These are phyloP conservation scores for Pagrus major DNA, from an alignment of 2,113 vertebrate genomes.

Conservation along the genomic window DNA sequence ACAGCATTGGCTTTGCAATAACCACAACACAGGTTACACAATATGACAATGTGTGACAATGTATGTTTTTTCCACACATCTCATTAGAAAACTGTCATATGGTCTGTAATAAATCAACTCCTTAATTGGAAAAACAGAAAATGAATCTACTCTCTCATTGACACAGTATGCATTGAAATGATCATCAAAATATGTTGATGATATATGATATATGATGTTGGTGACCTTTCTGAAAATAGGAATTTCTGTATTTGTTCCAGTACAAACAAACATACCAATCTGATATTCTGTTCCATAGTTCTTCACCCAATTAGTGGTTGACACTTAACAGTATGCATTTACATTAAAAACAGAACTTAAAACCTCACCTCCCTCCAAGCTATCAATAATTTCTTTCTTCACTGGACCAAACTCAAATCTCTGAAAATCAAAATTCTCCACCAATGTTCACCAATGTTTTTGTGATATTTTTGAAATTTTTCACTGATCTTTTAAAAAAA, in stretches of 20 bases:
- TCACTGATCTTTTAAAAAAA: background rate
- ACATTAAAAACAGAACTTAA: too few species aligned
- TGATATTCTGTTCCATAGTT: slow-evolving; percentile 23
- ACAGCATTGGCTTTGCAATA: too few species aligned
- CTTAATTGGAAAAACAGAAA: too few species aligned
- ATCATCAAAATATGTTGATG: slow-evolving; percentile 26
- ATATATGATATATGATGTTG: slow-evolving; percentile 2
- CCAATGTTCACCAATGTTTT: slow-evolving; percentile 14
- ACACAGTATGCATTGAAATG: slow-evolving; percentile 7
- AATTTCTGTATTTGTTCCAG: slow-evolving; percentile 15
- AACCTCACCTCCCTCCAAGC: too few species aligned
- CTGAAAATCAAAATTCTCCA: slow-evolving; percentile 42
- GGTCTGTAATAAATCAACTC: too few species aligned
- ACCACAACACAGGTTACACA: too few species aligned
- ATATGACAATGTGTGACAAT: too few species aligned
- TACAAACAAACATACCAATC: slow-evolving; percentile 28
- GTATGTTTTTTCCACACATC: too few species aligned
- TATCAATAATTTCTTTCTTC: background rate
- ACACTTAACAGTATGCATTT: slow-evolving; percentile 23
- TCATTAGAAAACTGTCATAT: too few species aligned
- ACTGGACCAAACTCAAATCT: slow-evolving; percentile 36
- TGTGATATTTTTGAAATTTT: background rate
- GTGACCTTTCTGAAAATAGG: background rate
- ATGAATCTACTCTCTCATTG: too few species aligned
- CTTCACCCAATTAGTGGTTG: slow-evolving; percentile 25